Evolutionary conservation across 2,797 vertebrate species (phyloP).

Genomic region (Gymnothorax reevesii): DNA sequence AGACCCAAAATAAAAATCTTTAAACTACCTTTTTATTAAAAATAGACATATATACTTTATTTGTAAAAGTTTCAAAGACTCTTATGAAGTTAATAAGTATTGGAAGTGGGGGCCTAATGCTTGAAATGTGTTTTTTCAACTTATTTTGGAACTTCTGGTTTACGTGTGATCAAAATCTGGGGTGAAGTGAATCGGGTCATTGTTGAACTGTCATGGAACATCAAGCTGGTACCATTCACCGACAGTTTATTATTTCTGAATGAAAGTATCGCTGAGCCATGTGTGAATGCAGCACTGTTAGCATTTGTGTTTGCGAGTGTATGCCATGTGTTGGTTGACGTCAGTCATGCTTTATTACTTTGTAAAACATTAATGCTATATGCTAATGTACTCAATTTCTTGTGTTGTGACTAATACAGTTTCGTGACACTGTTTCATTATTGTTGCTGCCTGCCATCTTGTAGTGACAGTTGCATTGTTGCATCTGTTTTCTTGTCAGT

Average conservation of each 20-base stretch:
- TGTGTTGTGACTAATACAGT: neutral
- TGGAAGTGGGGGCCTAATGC: too few relatives aligned
- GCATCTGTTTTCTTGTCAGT: neutral
- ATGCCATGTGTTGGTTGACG: neutral
- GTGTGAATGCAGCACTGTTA: neutral
- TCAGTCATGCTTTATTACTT: neutral
- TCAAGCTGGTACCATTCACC: neutral
- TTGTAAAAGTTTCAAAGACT: too few relatives aligned
- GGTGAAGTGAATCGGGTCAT: too few relatives aligned
- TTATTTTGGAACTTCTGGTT: too few relatives aligned
- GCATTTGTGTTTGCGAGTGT: neutral
- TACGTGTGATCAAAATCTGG: too few relatives aligned
- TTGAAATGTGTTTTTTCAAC: too few relatives aligned
- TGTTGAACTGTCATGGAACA: neutral
- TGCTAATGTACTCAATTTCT: constrained; percentile 1
- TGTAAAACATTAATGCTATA: neutral
- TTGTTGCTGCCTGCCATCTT: neutral
- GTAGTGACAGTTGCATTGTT: neutral
- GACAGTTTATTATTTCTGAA: neutral
- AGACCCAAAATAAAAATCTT: too few relatives aligned
- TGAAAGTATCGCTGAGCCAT: neutral
- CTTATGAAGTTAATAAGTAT: too few relatives aligned
- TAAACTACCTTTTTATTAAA: too few relatives aligned
- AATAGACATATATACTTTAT: too few relatives aligned
- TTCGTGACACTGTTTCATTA: constrained; percentile 10